Evolutionary conservation across 2,797 vertebrate species (phyloP), one percentile per base, ranked within the genome.

Genomic region (Lithobates pipiens): DNA sequence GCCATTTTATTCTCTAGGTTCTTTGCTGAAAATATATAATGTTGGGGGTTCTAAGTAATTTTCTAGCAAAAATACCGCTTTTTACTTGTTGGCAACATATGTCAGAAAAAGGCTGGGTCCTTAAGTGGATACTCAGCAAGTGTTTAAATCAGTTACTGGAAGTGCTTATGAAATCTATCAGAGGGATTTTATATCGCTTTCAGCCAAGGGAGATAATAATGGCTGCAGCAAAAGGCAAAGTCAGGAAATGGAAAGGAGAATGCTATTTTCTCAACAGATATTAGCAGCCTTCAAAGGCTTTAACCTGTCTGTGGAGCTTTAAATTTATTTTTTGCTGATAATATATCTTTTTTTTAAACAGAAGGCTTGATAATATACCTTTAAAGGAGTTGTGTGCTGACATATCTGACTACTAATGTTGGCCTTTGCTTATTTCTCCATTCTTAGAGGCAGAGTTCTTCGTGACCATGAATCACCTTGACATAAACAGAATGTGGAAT

Each of bases 401-500:
- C 21, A 61, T 61, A 5, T 21, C 21, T 61, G 54, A 61, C 21
- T 61, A 61, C 21, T 61, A 61, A 61, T 61, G 54, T 23, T 61
- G 9, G 50, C 15, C 50, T 54, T 54, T 54, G 54, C 54, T 61
- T 61, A 61, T 61, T 3, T 23, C 54, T 23, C 54, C 54, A 61
- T 61, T 65, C 71, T 39, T 57, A 63, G 8, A 0, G 10, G 9
- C 2, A 0, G 0, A 0, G 23, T 7, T 54, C 67, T 42, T 68
- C 6, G 67, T 80, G 61, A 79, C 85, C 72, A 10, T 39, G 16
- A 73, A 88, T 76, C 90, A 87, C 87, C 74, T 88, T 78, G 67
- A 71, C 73, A 90, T 44, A 67, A 2, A 50, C 80, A 80, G 88
- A 85, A 68, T 78, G 2, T 15, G 73, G 77, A 1, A 3, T 88